phyloP scores from a whole-genome alignment of 2,888 invertebrate species.

The Melieria omissa region DNA sequence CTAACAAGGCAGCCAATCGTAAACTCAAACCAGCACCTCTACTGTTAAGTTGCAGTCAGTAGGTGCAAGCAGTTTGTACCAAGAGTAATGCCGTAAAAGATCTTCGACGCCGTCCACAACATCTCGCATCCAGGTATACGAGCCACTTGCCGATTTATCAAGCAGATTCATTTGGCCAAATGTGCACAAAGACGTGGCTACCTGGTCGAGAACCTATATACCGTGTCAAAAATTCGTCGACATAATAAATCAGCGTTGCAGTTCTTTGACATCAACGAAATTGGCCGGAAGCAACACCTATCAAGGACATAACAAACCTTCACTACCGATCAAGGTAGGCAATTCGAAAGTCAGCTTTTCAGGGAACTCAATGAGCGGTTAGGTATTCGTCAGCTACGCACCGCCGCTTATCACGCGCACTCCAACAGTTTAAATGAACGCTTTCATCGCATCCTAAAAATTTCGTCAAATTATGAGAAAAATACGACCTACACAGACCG shows the following conservation, averaged over 20 bases:
- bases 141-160: constrained; percentile 20
- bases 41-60: constrained; percentile 21
- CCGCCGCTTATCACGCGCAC: constrained; percentile 58
- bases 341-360: constrained; percentile 53
- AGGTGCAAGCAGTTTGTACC: constrained; percentile 20
- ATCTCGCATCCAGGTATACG: constrained; percentile 26
- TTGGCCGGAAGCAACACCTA: constrained; percentile 2
- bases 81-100: background rate
- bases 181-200: constrained; percentile 20
- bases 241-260: constrained; percentile 14
- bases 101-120: constrained; percentile 24
- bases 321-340: too few species aligned
- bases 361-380: constrained; percentile 46
- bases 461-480: constrained; percentile 21
- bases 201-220: constrained; percentile 29
- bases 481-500: constrained; percentile 16
- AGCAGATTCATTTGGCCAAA: constrained; percentile 26
- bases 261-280: constrained; percentile 7
- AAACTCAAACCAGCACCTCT: constrained; percentile 7
- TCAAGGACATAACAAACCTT: background rate
- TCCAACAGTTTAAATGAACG: constrained; percentile 63
- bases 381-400: constrained; percentile 48
- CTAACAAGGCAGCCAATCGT: constrained; percentile 8
- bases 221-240: constrained; percentile 34
- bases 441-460: constrained; percentile 61